Evolutionary conservation across 2,113 vertebrate species (phyloP).

Genomic region (Phrynocephalus versicolor): DNA sequence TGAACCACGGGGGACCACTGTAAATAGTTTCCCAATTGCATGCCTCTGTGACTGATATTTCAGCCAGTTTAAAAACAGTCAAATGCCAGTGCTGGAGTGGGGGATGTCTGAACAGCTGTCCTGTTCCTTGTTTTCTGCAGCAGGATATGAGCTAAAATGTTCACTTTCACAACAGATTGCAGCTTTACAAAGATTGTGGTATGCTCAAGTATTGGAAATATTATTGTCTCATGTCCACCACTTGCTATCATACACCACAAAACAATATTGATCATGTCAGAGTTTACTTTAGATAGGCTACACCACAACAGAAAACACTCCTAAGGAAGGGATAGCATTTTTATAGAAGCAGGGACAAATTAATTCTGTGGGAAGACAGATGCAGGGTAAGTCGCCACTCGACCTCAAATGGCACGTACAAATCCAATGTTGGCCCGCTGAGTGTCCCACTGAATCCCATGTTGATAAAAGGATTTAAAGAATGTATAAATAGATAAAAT

Average conservation of each 20-base stretch:
- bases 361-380: not conserved
- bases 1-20: no score
- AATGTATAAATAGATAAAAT: constrained; percentile 4
- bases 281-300: constrained; percentile 8
- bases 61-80: no score
- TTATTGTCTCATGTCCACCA: constrained; percentile 49
- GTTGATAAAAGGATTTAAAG: not conserved
- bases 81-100: no score
- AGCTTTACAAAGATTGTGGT: not conserved
- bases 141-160: not conserved
- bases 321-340: constrained; percentile 39
- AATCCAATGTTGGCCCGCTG: not conserved
- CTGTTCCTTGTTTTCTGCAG: no score
- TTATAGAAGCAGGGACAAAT: constrained; percentile 42
- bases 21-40: no score
- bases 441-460: not conserved
- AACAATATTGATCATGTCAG: constrained; percentile 13
- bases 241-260: not conserved
- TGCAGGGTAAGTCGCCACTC: not conserved
- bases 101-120: no score
- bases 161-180: not conserved
- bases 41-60: no score
- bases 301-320: constrained; percentile 32
- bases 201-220: not conserved
- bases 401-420: not conserved